Percentiles rank a stretch among this genome's conserved stretches.
These are phyloP conservation scores for Tinea trinotella DNA, from an alignment of 2,888 invertebrate genomes.

Conservation along the genomic window DNA sequence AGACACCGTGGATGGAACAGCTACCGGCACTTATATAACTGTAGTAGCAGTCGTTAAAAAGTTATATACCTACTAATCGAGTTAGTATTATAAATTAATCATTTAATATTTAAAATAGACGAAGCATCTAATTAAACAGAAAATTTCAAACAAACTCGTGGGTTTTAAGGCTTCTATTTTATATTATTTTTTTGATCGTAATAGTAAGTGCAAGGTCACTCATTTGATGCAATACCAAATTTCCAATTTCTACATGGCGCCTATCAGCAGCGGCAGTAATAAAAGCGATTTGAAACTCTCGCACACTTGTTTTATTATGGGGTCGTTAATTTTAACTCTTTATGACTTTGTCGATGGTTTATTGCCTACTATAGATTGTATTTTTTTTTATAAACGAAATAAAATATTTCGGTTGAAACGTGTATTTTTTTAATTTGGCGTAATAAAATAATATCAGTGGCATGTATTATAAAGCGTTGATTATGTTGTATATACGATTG, in stretches of 20 bases:
- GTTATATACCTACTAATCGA: too few species aligned
- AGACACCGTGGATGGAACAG: too few species aligned
- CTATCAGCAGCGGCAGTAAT: slow-evolving; percentile 31
- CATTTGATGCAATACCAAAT: neutral
- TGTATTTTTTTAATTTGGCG: slow-evolving; percentile 56
- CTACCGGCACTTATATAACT: too few species aligned
- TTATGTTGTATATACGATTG: too few species aligned
- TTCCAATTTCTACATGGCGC: slow-evolving; percentile 37
- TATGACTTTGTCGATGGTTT: slow-evolving; percentile 52
- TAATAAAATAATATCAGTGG: neutral
- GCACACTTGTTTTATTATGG: slow-evolving; percentile 7
- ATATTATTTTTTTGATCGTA: too few species aligned
- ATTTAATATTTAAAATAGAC: too few species aligned
- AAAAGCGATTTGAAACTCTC: slow-evolving; percentile 3
- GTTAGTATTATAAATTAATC: too few species aligned
- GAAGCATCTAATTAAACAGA: too few species aligned
- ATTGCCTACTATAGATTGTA: slow-evolving; percentile 38
- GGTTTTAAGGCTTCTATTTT: too few species aligned
- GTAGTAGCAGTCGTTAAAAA: too few species aligned
- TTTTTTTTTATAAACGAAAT: slow-evolving; percentile 19
- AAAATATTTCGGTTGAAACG: slow-evolving; percentile 39
- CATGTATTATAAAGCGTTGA: neutral
- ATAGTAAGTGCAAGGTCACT: too few species aligned
- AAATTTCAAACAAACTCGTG: too few species aligned
- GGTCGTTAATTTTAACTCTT: slow-evolving; percentile 62